Base-by-base conservation (phyloP, 2,113 vertebrate species). In the Machaerirhynchus nigripectus region DNA sequence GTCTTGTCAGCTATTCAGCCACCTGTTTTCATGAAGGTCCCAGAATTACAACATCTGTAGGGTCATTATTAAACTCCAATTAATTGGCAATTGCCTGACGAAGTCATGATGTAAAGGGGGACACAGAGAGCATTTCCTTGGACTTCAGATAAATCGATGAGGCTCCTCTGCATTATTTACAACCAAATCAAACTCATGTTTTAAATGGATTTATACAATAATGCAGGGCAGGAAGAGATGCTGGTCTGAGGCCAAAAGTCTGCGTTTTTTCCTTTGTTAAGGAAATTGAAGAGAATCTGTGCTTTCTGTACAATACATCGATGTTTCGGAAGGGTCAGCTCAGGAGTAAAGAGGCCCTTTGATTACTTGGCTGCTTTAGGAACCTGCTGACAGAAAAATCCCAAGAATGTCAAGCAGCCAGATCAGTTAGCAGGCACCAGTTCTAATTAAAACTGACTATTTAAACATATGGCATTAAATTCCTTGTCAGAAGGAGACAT, bases 381-480 rank as follows among this genome's bases (percentile, higher is more conserved):
- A 93, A 92, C 75, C 79, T 91, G 64, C 93, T 96, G 95, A 89
- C 90, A 71, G 88, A 85, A 78, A 64, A 94, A 97, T 96, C 64
- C 90, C 33, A 85, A 80, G 88, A 96, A 96, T 89, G 93, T 42
- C 85, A 84, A 63, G 79, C 71, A 88, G 79, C 52, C 77, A 88
- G 31, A 53, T 37, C 92, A 81, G 75, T 77, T 35, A 95, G 83
- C 22, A 83, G 53, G 60, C 79, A 92, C 26, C 52, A 75, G 31
- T n/a, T 80, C 91, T 90, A 88, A 89, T 95, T 89, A 92, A 93
- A 86, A 49, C 50, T 50, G 61, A 31, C 74, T 78, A 74, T 27
- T 92, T 37, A 63, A 84, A 40, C 22, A 60, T 22, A 86, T 5
- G 13, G 64, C 44, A 81, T 60, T 56, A 67, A 88, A 68, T 56